These are phyloP conservation scores for Tachyglossus aculeatus DNA, from an alignment of 2,797 vertebrate genomes.

Conservation along the genomic window DNA sequence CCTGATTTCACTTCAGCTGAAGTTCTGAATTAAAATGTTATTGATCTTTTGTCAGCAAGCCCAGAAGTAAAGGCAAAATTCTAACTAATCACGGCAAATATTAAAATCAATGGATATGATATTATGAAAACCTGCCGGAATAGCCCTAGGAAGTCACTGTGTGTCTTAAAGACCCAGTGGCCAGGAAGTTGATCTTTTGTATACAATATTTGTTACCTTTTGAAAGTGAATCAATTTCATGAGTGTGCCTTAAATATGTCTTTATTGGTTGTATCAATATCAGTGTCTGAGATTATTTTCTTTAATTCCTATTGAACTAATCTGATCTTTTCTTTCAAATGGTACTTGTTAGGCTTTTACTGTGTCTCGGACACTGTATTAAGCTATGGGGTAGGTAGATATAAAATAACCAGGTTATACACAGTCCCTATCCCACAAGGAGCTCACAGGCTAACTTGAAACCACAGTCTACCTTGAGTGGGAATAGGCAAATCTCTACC, in stretches of 20 bases:
- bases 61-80: constrained; percentile 54
- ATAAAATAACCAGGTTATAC: too few relatives aligned
- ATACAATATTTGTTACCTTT: constrained; percentile 50
- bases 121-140: constrained; percentile 52
- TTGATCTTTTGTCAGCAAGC: constrained; percentile 50
- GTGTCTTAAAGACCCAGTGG: constrained; percentile 40
- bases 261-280: constrained; percentile 57
- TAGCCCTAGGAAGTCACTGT: constrained; percentile 48
- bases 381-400: too few relatives aligned
- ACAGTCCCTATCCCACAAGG: too few relatives aligned
- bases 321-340: neutral
- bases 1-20: constrained; percentile 37
- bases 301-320: constrained; percentile 28
- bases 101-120: constrained; percentile 65
- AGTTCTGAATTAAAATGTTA: constrained; percentile 62
- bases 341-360: too few relatives aligned
- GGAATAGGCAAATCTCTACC: too few relatives aligned
- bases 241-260: constrained; percentile 42
- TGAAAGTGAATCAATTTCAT: constrained; percentile 48
- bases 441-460: too few relatives aligned
- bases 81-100: constrained; percentile 66
- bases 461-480: too few relatives aligned
- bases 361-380: too few relatives aligned
- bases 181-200: constrained; percentile 49
- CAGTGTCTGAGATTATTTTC: constrained; percentile 48